Evolutionary conservation across 2,888 invertebrate species (phyloP).

Genomic region (Norana najaformis): DNA sequence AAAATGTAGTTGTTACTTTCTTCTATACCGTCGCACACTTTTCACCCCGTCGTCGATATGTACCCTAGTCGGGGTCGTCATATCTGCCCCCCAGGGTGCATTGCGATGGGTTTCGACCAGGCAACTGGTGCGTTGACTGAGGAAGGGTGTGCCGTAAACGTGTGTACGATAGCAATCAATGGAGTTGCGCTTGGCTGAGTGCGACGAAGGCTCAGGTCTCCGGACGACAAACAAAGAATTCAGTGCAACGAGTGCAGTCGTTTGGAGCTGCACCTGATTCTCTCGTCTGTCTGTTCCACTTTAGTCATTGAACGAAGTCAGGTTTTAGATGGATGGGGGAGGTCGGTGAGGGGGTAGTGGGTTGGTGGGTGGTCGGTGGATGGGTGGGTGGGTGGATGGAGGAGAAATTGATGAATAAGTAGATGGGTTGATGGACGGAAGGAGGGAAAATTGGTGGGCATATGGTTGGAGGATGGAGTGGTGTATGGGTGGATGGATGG

Average conservation of each 20-base stretch:
- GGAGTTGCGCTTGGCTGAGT: background rate
- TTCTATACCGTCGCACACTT: background rate
- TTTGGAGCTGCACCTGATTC: conserved; percentile 13
- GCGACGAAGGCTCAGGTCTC: background rate
- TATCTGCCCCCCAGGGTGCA: background rate
- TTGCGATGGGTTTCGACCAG: background rate
- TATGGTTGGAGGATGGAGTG: background rate
- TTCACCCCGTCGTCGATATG: background rate
- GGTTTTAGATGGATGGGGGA: background rate
- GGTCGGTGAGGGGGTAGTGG: background rate
- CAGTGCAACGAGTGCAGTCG: background rate
- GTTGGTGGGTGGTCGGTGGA: background rate
- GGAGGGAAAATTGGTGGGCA: too few species aligned
- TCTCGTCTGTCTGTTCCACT: background rate
- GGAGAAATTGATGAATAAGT: background rate
- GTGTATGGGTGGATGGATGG: too few species aligned
- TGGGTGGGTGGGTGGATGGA: too few species aligned
- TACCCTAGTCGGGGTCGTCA: background rate
- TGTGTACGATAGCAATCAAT: background rate
- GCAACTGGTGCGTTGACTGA: conserved; percentile 13
- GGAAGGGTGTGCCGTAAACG: background rate
- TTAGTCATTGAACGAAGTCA: background rate
- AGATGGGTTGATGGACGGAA: background rate
- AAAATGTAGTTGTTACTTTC: background rate
- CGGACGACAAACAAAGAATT: background rate